Evolutionary conservation across 2,888 invertebrate species (phyloP).

Genomic region (Hypolimnas misippus): DNA sequence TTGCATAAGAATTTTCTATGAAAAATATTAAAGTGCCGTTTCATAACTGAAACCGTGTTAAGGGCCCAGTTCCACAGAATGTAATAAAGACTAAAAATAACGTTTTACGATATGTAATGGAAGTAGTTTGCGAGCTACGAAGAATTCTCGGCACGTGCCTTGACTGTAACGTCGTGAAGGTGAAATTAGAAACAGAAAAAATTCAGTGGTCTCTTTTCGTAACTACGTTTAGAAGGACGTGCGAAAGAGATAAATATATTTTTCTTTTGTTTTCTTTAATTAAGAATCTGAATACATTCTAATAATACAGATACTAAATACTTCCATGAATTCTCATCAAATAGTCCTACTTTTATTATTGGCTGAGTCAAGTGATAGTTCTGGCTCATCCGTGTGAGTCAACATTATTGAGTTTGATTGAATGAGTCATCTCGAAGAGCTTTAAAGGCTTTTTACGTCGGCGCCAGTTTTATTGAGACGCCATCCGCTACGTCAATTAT

Average conservation of each 20-base stretch:
- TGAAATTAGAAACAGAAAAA: conserved; percentile 28
- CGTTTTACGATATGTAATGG: conserved; percentile 45
- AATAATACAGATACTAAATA: too few species aligned
- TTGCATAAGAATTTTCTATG: neutral
- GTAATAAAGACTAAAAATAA: conserved; percentile 40
- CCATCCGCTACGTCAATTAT: too few species aligned
- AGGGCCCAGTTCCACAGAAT: conserved; percentile 28
- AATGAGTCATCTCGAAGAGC: neutral
- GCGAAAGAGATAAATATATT: neutral
- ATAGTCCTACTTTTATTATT: neutral
- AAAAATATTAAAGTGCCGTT: conserved; percentile 2
- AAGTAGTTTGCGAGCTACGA: conserved; percentile 51
- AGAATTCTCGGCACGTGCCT: conserved; percentile 48
- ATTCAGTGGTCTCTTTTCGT: neutral
- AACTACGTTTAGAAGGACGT: neutral
- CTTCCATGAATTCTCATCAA: neutral
- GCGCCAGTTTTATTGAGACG: too few species aligned
- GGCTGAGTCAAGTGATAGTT: neutral
- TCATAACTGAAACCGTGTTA: conserved; percentile 14
- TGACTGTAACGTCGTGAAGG: conserved; percentile 35
- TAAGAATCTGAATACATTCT: too few species aligned
- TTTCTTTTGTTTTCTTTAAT: neutral
- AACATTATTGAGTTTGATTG: neutral
- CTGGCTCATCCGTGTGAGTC: conserved; percentile 1
- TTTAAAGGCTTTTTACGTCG: neutral